A percentile compares a stretch with the other conserved stretches of the same genome.
Evolutionary conservation across 23 tunicate genomes (phyloP).

Genomic region (Oikopleura vanhoeffeni): DNA sequence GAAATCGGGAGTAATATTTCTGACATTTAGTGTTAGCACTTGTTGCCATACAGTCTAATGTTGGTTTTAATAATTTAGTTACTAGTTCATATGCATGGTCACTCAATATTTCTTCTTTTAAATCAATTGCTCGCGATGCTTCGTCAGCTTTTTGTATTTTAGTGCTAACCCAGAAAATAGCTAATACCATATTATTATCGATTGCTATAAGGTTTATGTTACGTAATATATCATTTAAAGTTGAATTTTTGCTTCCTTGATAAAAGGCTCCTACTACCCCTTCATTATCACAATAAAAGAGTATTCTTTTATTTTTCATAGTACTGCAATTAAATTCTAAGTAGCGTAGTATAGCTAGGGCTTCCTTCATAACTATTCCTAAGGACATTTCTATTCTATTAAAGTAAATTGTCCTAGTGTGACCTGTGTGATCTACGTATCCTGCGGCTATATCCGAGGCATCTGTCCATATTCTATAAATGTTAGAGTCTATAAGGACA

Average conservation of each 20-base stretch:
- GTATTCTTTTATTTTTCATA: neutral
- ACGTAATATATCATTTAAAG: neutral
- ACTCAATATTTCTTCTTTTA: neutral
- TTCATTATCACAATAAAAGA: neutral
- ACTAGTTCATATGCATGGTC: neutral
- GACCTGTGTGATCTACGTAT: neutral
- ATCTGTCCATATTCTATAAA: neutral
- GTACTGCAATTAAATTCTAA: neutral
- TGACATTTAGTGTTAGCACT: neutral
- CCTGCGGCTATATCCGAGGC: neutral
- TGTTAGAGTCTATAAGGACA: neutral
- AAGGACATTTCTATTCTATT: neutral
- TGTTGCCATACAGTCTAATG: neutral
- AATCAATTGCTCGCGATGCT: neutral
- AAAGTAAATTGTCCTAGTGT: neutral
- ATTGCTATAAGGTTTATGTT: neutral
- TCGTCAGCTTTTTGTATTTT: neutral
- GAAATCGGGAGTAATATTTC: neutral
- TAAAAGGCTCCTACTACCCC: neutral
- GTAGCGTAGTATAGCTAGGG: neutral
- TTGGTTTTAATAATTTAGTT: neutral
- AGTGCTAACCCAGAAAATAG: neutral
- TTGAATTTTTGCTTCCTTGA: neutral
- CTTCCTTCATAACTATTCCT: neutral
- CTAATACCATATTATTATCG: neutral